Base-by-base conservation (phyloP, 2,888 invertebrate genomes). In the Bruchidius siliquastri region DNA sequence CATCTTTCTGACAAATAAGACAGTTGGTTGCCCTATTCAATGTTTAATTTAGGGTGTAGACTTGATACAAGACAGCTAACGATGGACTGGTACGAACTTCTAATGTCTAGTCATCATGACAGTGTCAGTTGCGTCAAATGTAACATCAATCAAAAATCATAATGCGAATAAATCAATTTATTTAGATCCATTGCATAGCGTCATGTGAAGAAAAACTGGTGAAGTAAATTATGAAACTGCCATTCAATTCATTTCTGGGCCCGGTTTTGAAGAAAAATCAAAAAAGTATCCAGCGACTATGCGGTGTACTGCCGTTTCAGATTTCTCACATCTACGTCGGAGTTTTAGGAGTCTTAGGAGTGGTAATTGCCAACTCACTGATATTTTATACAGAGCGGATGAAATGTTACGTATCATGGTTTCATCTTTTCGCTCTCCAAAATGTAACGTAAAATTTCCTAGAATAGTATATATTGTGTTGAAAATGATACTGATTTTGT, bases 261-360 rank as follows among this genome's bases (percentile, higher is more conserved):
- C 83, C 84, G 20, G 22, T 81, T 70, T 71, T 83, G 71, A 80
- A 75, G 71, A 79, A 74, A 73, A 82, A 84, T 72, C 80, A 81
- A 8, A 78, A 77, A 67, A 74, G 77, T 20, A 77, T 84, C 10
- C 79, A 77, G 72, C 75, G 75, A 10, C 75, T 85, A 30, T 86
- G 86, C 75, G 71, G 74, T 13, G 80, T 81, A 76, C 81, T 83
- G 1, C 72, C 83, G 0, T 76, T 85, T 21, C 77, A 79, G 67
- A 79, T 83, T 66, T 82, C 84, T n/a, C 79, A 80, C 4, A 74
- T 81, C 72, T 86, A 86, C 77, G 83, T 85, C 2, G 79, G 77
- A 18, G 74, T 84, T 71, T 79, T 86, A 73, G 85, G 86, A 30
- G 67, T 85, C 71, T 76, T 85, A n/a, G 86, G 86, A 76, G 80